A percentile compares a stretch with the other conserved stretches of the same genome.
These are phyloP conservation scores for Mya arenaria DNA, from an alignment of 1,140 invertebrate genomes.

Conservation along the genomic window DNA sequence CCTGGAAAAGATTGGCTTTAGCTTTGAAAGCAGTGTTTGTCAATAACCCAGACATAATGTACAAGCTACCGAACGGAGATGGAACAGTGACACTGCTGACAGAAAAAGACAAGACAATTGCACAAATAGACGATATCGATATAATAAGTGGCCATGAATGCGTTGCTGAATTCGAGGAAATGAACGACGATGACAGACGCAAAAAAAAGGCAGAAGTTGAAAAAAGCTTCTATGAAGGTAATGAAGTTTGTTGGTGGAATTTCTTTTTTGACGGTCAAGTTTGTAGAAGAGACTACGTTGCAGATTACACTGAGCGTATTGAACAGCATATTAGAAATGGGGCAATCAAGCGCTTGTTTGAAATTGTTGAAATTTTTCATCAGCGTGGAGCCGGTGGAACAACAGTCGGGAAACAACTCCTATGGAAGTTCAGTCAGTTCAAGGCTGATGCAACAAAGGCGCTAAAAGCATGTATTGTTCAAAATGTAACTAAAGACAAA, in stretches of 20 bases:
- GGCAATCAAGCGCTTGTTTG: not conserved
- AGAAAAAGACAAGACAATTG: not conserved
- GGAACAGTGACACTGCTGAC: not conserved
- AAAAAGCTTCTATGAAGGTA: slow-evolving; percentile 17
- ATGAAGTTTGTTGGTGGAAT: slow-evolving; percentile 19
- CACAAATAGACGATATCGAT: not conserved
- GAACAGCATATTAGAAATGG: not conserved
- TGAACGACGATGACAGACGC: slow-evolving; percentile 9
- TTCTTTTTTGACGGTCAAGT: slow-evolving; percentile 32
- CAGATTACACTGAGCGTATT: not conserved
- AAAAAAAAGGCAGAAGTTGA: not conserved
- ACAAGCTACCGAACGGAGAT: not conserved
- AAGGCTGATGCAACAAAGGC: not conserved
- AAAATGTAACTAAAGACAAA: not conserved
- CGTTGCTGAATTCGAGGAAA: not conserved
- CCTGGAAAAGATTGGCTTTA: not conserved
- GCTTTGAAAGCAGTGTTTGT: not conserved
- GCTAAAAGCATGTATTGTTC: slow-evolving; percentile 1
- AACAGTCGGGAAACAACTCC: slow-evolving; percentile 29
- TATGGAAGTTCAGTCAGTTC: slow-evolving; percentile 39
- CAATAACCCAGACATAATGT: not conserved
- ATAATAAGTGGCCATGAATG: not conserved
- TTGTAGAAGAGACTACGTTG: slow-evolving; percentile 14
- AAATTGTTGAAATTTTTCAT: slow-evolving; percentile 9
- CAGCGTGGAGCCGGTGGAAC: slow-evolving; percentile 33